phyloP scores from a whole-genome alignment of 2,113 vertebrate genomes.

The Psammodynastes pulverulentus region DNA sequence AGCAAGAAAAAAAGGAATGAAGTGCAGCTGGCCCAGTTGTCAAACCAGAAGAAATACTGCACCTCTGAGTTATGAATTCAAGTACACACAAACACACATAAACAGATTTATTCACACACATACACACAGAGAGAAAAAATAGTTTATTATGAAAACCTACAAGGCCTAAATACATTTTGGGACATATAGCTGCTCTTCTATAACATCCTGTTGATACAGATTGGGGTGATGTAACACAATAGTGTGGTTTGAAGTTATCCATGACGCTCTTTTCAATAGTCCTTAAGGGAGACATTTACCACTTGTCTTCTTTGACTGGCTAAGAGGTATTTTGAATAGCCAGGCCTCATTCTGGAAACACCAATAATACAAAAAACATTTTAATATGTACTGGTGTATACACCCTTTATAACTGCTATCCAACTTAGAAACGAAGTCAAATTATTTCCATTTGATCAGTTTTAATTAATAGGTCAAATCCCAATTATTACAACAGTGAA shows the following conservation, averaged over 20 bases:
- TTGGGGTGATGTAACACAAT: conserved; percentile 6
- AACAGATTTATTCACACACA: background rate
- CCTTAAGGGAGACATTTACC: background rate
- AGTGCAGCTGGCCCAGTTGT: conserved; percentile 49
- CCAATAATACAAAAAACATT: background rate
- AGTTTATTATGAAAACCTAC: conserved; percentile 46
- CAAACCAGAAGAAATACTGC: conserved; percentile 48
- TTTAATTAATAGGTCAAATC: conserved; percentile 4
- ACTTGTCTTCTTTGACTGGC: background rate
- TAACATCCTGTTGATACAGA: background rate
- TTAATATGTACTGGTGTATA: background rate
- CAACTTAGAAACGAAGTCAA: background rate
- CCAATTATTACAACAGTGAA: background rate
- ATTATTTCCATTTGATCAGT: background rate
- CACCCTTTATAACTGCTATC: background rate
- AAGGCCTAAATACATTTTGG: conserved; percentile 39
- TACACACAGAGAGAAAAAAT: conserved; percentile 9
- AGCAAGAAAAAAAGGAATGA: conserved; percentile 51
- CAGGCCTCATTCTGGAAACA: background rate
- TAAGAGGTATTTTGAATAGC: background rate
- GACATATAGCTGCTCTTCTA: conserved; percentile 40
- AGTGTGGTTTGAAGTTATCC: background rate
- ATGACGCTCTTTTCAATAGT: conserved; percentile 10
- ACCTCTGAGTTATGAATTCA: conserved; percentile 45
- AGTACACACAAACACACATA: conserved; percentile 2